phyloP scores from a whole-genome alignment of 2,797 vertebrate species.

The Lepus oiostolus region DNA sequence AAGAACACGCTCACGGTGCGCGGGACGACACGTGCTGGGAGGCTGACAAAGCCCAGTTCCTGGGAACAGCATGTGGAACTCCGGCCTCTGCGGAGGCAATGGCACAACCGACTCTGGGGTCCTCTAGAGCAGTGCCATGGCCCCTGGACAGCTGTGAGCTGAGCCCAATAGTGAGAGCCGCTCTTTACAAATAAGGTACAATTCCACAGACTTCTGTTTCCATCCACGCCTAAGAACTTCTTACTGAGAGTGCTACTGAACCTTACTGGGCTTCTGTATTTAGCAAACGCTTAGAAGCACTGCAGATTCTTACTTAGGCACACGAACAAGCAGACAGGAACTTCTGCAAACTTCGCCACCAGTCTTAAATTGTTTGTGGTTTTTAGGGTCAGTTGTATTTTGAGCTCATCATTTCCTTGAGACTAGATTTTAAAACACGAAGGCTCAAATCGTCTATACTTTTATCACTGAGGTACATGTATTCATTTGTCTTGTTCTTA shows the following conservation, averaged over 20 bases:
- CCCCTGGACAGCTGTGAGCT: background rate
- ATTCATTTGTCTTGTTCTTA: background rate
- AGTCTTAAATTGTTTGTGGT: background rate
- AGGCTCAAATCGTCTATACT: background rate
- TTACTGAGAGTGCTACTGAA: conserved; percentile 14
- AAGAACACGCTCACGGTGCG: background rate
- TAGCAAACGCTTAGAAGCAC: background rate
- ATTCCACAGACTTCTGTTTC: background rate
- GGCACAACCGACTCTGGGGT: background rate
- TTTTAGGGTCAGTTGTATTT: conserved; percentile 16
- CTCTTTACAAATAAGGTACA: background rate
- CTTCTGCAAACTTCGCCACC: conserved; percentile 26
- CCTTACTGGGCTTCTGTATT: background rate
- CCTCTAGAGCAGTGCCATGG: background rate
- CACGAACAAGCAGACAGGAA: background rate
- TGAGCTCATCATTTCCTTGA: background rate
- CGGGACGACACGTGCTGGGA: background rate
- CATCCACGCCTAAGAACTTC: background rate
- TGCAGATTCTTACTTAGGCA: background rate
- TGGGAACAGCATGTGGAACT: background rate
- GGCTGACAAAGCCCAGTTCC: background rate
- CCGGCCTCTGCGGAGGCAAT: background rate
- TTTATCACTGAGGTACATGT: background rate
- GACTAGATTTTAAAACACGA: background rate
- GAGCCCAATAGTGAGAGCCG: background rate